These are phyloP conservation scores for Nezara viridula DNA, from an alignment of 2,888 invertebrate genomes.

Conservation along the genomic window DNA sequence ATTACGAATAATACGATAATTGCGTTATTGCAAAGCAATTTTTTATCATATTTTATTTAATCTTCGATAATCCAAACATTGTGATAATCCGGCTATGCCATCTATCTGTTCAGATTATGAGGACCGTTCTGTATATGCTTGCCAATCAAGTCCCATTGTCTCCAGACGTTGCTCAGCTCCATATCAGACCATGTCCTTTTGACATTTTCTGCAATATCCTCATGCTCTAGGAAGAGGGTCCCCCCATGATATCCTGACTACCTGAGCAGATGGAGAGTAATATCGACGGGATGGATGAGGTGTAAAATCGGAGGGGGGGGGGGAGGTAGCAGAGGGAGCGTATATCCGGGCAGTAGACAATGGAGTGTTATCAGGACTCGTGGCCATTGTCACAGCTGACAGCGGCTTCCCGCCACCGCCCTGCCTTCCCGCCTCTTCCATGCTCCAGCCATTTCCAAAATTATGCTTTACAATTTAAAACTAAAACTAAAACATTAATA, in stretches of 20 bases:
- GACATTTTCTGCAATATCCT: background rate
- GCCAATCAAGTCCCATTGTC: no score
- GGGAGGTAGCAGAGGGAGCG: background rate
- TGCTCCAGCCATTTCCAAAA: background rate
- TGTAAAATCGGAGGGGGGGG: background rate
- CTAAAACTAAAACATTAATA: background rate
- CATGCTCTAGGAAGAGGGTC: background rate
- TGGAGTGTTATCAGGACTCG: background rate
- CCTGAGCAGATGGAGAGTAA: background rate
- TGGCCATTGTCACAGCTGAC: slow-evolving; percentile 21
- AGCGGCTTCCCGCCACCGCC: background rate
- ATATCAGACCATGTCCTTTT: background rate
- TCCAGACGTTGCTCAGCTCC: no score
- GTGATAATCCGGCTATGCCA: no score
- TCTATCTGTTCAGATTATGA: no score
- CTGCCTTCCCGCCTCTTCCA: background rate
- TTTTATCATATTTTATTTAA: no score
- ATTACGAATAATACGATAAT: no score
- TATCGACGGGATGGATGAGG: slow-evolving; percentile 3
- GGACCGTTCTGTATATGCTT: no score
- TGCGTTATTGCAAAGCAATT: no score
- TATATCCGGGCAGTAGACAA: slow-evolving; percentile 37
- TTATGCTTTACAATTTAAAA: background rate
- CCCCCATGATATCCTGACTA: background rate
- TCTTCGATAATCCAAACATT: no score